Conservation (phyloP, 2,113 vertebrate species). For the Thoracochromis brauschi region DNA sequence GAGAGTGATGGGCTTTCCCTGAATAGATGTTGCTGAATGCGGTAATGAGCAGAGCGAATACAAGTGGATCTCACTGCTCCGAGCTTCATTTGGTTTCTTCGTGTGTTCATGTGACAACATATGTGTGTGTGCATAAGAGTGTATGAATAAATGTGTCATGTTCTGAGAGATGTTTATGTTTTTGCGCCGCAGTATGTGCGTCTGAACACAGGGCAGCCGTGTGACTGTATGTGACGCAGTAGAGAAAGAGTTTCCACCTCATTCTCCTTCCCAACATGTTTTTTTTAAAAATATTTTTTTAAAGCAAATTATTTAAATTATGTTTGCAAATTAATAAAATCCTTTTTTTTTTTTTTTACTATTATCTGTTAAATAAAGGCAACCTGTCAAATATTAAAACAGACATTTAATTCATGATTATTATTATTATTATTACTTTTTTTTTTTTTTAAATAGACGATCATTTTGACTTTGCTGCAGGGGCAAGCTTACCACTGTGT, state of each 20-base stretch:
- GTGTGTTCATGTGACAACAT: background rate
- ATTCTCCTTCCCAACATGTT: background rate
- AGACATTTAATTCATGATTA: background rate
- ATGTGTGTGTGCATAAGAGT: background rate
- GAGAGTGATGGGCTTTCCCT: constrained; percentile 24
- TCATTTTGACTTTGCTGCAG: background rate
- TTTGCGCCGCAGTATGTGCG: background rate
- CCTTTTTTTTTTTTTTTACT: background rate
- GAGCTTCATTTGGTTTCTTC: constrained; percentile 26
- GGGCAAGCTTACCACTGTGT: background rate
- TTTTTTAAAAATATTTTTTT: background rate
- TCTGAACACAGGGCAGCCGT: background rate
- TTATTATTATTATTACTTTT: background rate
- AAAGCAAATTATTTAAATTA: background rate
- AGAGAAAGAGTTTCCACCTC: background rate
- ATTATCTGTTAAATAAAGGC: background rate
- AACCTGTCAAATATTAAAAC: background rate
- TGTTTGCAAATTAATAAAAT: background rate
- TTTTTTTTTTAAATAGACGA: background rate
- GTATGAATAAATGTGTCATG: background rate
- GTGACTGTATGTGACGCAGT: background rate
- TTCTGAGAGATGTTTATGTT: constrained; percentile 13
- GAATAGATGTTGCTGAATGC: constrained; percentile 56
- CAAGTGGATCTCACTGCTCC: constrained; percentile 17
- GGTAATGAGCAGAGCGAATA: constrained; percentile 60